These are phyloP conservation scores for Craseonycteris thonglongyai DNA, from an alignment of 2,113 vertebrate genomes.

Conservation along the genomic window DNA sequence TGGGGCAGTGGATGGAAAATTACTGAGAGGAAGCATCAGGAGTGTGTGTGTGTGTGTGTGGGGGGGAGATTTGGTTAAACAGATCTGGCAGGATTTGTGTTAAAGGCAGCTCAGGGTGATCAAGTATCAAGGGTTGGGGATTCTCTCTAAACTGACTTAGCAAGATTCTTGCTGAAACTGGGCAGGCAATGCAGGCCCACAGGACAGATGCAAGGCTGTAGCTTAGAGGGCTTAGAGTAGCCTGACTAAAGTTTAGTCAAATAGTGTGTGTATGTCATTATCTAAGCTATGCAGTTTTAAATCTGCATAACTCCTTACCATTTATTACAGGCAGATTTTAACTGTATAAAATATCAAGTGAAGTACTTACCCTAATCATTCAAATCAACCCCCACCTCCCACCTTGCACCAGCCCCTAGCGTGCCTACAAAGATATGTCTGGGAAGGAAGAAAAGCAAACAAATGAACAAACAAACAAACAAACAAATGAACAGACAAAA, in stretches of 20 bases:
- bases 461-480: neutral
- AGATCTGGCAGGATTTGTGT: neutral
- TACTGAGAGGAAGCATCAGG: neutral
- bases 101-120: neutral
- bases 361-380: neutral
- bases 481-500: neutral
- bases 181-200: too few relatives aligned
- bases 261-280: neutral
- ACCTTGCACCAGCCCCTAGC: neutral
- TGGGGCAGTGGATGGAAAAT: neutral
- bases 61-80: neutral
- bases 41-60: too few relatives aligned
- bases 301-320: neutral
- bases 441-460: neutral
- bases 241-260: neutral
- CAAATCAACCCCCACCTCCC: rapidly evolving
- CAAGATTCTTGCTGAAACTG: neutral
- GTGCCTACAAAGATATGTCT: neutral
- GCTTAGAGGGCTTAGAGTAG: neutral
- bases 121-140: neutral
- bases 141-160: neutral
- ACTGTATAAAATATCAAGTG: neutral
- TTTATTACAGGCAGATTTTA: neutral
- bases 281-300: neutral
- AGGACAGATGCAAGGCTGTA: neutral